phyloP scores from a whole-genome alignment of 1,140 invertebrate genomes.

The Drosophila lowei region DNA sequence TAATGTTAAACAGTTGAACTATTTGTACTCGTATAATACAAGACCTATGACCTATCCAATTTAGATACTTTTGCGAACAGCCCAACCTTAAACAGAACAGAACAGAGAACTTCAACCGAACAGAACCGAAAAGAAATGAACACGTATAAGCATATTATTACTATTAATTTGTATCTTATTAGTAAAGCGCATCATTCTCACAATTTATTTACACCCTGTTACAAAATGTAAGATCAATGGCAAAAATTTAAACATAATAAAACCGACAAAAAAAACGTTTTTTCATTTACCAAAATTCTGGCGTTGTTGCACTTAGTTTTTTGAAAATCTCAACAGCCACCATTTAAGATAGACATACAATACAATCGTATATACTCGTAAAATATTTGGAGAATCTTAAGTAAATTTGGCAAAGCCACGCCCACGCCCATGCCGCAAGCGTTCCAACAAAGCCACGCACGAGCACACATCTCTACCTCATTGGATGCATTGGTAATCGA shows the following conservation, averaged over 20 bases:
- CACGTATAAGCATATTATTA: constrained; percentile 59
- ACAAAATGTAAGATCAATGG: constrained; percentile 77
- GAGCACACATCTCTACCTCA: constrained; percentile 70
- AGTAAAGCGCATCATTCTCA: constrained; percentile 72
- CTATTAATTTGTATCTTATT: constrained; percentile 73
- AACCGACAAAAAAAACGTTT: constrained; percentile 63
- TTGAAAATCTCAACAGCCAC: constrained; percentile 40
- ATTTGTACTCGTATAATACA: constrained; percentile 22
- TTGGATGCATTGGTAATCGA: constrained; percentile 77
- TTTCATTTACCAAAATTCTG: constrained; percentile 69
- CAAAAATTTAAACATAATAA: constrained; percentile 56
- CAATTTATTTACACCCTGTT: constrained; percentile 80
- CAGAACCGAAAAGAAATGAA: constrained; percentile 8
- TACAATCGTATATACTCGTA: constrained; percentile 1
- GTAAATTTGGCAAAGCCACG: constrained; percentile 40
- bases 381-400: constrained; percentile 53
- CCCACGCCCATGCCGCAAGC: constrained; percentile 63
- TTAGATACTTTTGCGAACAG: constrained; percentile 69
- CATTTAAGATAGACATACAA: constrained; percentile 37
- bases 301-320: constrained; percentile 63
- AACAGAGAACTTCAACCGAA: constrained; percentile 14
- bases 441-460: constrained; percentile 59
- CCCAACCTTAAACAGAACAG: constrained; percentile 5
- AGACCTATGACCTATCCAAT: constrained; percentile 26
- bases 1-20: constrained; percentile 53